Conservation (phyloP, 92 coral and sea anemone species). For the Zoanthus gigantus region DNA sequence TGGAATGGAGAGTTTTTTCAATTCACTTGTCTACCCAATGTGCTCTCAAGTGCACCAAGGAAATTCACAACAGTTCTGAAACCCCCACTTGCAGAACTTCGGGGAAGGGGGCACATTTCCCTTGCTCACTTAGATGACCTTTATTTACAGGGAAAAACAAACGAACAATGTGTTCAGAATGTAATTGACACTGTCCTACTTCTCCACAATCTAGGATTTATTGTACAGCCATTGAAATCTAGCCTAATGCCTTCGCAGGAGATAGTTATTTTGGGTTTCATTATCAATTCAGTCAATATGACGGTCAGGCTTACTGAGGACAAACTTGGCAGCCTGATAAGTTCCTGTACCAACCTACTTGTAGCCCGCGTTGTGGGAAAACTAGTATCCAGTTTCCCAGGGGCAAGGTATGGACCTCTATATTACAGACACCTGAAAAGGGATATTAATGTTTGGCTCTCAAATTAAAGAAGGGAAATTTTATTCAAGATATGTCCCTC, state of each 20-base stretch:
- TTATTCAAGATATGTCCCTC: constrained; percentile 47
- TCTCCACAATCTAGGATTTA: constrained; percentile 26
- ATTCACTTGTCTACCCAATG: constrained; percentile 37
- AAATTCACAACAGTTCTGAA: constrained; percentile 48
- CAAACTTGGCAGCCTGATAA: background rate
- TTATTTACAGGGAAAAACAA: constrained; percentile 50
- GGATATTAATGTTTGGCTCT: constrained; percentile 54
- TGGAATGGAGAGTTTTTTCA: constrained; percentile 2
- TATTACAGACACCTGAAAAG: constrained; percentile 55
- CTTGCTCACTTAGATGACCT: constrained; percentile 59
- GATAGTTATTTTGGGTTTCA: constrained; percentile 31
- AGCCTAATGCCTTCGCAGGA: constrained; percentile 41
- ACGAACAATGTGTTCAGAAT: constrained; percentile 28
- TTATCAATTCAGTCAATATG: constrained; percentile 30
- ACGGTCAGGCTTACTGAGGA: constrained; percentile 13
- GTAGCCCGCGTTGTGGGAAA: constrained; percentile 54
- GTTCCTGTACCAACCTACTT: constrained; percentile 23
- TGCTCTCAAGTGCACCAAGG: constrained; percentile 38
- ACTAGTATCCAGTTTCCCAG: constrained; percentile 59
- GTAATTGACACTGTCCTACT: constrained; percentile 43
- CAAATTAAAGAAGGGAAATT: constrained; percentile 42
- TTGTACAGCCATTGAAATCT: constrained; percentile 52
- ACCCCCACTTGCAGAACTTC: constrained; percentile 52
- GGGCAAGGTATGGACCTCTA: constrained; percentile 41
- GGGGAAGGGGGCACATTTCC: constrained; percentile 51